Evolutionary conservation across 2,113 vertebrate species (phyloP), one percentile per base, ranked within the genome.

Genomic region (Macquaria australasica): DNA sequence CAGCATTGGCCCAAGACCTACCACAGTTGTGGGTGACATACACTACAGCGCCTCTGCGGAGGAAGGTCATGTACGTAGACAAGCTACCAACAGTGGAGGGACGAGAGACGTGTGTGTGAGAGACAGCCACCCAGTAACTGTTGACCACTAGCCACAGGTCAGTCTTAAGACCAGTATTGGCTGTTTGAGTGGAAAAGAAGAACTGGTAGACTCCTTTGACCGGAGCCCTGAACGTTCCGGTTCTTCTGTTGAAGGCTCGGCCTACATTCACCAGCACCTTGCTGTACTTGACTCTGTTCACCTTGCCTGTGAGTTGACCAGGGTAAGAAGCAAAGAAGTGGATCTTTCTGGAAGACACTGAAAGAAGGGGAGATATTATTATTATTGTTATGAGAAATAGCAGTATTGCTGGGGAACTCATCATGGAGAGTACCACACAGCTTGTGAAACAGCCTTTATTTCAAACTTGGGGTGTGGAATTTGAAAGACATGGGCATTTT

Each of bases 141-240:
- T 93, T 93, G 37, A 92, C 66, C 7, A 91, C 84, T 3, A 92
- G 89, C 89, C 90, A 92, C 31, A 93, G 80, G 11, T 91, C 80
- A 1, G 89, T 93, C 53, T 84, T 84, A 2, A 15, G 12, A 6
- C 68, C 60, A 4, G 45, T 10, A 6, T 23, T 50, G 5, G 14
- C 8, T 0, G 58, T 28, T 5, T 64, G 58, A 1, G 82, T 64
- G 77, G 92, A 92, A 72, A 89, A 91, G 80, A 89, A 89, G 82
- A 88, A 92, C 84, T 91, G 90, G 72, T 91, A 83, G 59, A 93
- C 48, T 0, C 90, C 88, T 1, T 79, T 75, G 11, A 92, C 84
- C 3, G 92, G 92, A 25, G 86, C 87, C 21, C 8, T 86, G 77
- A 92, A 92, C 41, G 83, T 70, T 1, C 87, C 89, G 0, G 89